These are phyloP conservation scores for Epirrhoe tristata DNA, from an alignment of 2,888 invertebrate species.

Conservation along the genomic window DNA sequence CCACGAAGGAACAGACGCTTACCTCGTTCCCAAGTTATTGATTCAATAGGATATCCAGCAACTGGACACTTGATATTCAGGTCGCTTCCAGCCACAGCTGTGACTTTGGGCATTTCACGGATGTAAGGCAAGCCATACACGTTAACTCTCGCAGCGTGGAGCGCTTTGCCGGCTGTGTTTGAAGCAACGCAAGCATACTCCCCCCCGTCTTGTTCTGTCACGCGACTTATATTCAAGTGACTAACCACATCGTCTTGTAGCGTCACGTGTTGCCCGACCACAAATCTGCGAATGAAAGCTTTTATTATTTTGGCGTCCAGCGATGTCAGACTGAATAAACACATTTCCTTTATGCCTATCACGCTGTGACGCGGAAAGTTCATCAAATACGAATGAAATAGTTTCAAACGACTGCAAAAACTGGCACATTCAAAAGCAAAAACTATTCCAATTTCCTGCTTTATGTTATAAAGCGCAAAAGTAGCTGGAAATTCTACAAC, in stretches of 20 bases:
- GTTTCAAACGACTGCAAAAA: constrained; percentile 7
- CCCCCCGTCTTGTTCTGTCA: constrained; percentile 95
- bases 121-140: constrained; percentile 95
- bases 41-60: constrained; percentile 95
- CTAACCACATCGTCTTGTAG: constrained; percentile 97
- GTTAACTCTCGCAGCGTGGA: constrained; percentile 94
- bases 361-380: background rate
- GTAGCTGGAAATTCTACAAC: background rate
- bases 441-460: constrained; percentile 4
- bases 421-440: constrained; percentile 8
- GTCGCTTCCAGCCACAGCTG: constrained; percentile 93
- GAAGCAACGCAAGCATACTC: constrained; percentile 94
- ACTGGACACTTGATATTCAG: constrained; percentile 95
- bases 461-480: background rate
- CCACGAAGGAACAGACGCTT: constrained; percentile 50
- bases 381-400: constrained; percentile 1
- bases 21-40: constrained; percentile 96
- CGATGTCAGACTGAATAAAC: background rate
- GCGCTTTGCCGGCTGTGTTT: constrained; percentile 92
- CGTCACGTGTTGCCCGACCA: constrained; percentile 96
- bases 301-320: background rate
- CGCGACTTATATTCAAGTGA: constrained; percentile 95
- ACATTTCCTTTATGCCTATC: background rate
- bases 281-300: constrained; percentile 85
- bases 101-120: constrained; percentile 94